Evolutionary conservation across 2,888 invertebrate species (phyloP).

Genomic region (Eumerus sabulonum): DNA sequence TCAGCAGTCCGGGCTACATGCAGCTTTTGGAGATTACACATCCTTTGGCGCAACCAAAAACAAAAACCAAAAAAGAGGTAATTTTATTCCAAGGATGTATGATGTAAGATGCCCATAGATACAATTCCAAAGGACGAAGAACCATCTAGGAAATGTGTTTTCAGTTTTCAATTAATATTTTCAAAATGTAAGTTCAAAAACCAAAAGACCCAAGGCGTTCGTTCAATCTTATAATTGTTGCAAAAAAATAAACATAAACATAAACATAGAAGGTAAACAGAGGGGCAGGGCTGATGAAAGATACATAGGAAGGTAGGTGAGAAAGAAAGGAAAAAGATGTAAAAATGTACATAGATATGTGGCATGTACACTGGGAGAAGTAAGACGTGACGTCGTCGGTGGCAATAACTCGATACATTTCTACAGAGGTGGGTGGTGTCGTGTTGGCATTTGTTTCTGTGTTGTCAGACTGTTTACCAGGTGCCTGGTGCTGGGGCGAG

Average conservation of each 20-base stretch:
- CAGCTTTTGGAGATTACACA: too few relatives aligned
- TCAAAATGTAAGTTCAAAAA: too few relatives aligned
- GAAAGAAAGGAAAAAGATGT: conserved; percentile 20
- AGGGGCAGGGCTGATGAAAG: neutral
- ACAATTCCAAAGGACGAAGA: too few relatives aligned
- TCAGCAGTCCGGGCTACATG: too few relatives aligned
- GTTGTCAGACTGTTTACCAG: conserved; percentile 55
- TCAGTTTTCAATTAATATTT: too few relatives aligned
- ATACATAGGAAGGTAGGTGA: conserved; percentile 10
- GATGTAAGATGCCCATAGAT: too few relatives aligned
- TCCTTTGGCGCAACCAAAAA: too few relatives aligned
- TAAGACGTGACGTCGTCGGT: conserved; percentile 14
- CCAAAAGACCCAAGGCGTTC: neutral
- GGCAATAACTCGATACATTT: conserved; percentile 13
- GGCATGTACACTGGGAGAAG: conserved; percentile 36
- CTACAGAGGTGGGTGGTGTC: conserved; percentile 55
- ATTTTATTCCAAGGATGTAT: too few relatives aligned
- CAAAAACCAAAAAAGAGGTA: too few relatives aligned
- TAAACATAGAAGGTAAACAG: conserved; percentile 22
- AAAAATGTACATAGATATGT: conserved; percentile 39
- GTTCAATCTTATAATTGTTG: conserved; percentile 66
- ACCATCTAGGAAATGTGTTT: too few relatives aligned
- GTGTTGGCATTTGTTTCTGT: conserved; percentile 4
- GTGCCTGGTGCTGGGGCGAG: conserved; percentile 80
- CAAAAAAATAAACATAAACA: conserved; percentile 40